Evolutionary conservation across 2,113 vertebrate species (phyloP), one percentile per base, ranked within the genome.

Genomic region (Oceanodroma tethys): DNA sequence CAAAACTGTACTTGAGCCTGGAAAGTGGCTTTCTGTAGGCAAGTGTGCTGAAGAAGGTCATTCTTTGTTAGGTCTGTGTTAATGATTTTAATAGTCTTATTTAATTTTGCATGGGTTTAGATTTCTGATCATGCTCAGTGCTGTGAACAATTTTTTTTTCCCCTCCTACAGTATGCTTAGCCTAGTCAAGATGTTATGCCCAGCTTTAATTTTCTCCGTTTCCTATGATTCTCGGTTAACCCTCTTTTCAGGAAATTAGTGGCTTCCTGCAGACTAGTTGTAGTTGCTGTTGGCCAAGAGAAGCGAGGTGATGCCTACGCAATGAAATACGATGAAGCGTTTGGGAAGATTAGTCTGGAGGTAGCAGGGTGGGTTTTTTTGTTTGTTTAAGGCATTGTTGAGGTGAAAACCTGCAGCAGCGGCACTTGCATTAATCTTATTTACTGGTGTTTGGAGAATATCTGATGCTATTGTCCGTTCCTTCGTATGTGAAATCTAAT

Each of bases 251-350:
- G 95, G 95, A 97, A 97, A 91, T 82, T 10, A 0, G 89, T 95
- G 90, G 89, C 94, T 96, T 97, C 95, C 96, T 95, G 95, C 45
- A 27, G 70, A 66, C 74, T 97, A 76, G 86, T 96, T 96, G 48
- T 86, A 91, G 91, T 42, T 72, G 47, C 80, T 92, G 59, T 75
- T 72, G 78, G 48, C 74, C 0, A 1, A n/a, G 60, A 86, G 74
- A 58, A 93, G 45, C 1, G 3, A 79, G 89, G 43, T 95, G 81
- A 45, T 93, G 81, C 79, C 93, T 75, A 1, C 0, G 0, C 65
- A 25, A 32, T 66, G 70, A 91, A 93, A 79, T 82, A 29, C 3
- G 60, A 67, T 42, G 10, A 68, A 88, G 56, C 1, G 1, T 65
- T 79, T 67, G 42, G 60, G 76, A 79, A 81, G 78, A 42, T 87